A percentile compares a stretch with the other conserved stretches of the same genome.
Conservation (phyloP, 2,113 vertebrate species). For the Machaerirhynchus nigripectus region DNA sequence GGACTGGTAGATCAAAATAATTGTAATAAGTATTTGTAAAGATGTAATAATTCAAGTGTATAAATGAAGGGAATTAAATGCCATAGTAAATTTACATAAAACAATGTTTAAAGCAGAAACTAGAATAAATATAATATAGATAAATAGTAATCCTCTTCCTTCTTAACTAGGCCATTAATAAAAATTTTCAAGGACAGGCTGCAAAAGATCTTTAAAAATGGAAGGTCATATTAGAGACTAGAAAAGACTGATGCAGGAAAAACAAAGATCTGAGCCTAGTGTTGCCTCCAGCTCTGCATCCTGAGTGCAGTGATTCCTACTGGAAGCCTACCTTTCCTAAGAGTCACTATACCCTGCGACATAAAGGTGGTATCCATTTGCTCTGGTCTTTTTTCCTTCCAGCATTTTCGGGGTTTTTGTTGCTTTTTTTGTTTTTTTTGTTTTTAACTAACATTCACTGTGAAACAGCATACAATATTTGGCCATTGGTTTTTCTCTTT, state of each 20-base stretch:
- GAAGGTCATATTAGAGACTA: neutral
- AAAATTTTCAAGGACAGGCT: conserved; percentile 4
- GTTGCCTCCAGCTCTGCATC: neutral
- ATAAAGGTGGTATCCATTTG: neutral
- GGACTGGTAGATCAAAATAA: neutral
- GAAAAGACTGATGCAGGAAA: neutral
- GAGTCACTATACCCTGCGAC: neutral
- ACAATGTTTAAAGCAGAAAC: conserved; percentile 32
- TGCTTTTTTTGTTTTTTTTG: neutral
- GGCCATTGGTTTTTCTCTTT: neutral
- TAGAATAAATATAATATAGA: conserved; percentile 28
- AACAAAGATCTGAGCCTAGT: neutral
- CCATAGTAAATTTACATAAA: conserved; percentile 33
- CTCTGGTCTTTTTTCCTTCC: neutral
- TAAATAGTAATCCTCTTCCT: conserved; percentile 14
- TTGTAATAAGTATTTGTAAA: neutral
- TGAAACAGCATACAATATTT: neutral
- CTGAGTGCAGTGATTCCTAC: neutral
- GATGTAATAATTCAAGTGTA: conserved; percentile 25
- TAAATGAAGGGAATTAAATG: conserved; percentile 34
- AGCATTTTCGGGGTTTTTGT: accelerated
- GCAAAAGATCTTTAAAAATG: neutral
- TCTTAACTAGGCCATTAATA: conserved; percentile 10
- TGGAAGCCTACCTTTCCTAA: neutral
- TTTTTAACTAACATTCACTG: neutral